phyloP scores from a whole-genome alignment of 2,888 invertebrate species.

The Mactromeris polynyma region DNA sequence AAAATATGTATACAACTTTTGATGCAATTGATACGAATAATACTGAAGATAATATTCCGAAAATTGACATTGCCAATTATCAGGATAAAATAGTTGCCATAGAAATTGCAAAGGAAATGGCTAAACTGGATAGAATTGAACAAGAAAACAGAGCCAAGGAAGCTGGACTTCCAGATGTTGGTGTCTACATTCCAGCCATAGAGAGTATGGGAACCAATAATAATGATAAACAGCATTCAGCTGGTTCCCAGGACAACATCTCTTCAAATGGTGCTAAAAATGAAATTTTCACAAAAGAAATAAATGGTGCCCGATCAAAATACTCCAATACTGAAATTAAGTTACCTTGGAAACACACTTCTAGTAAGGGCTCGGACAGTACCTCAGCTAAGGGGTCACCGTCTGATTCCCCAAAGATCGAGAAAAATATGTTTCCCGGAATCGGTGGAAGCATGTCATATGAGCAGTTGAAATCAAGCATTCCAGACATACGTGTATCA shows the following conservation, averaged over 20 bases:
- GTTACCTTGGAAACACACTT: not conserved
- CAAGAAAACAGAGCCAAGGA: not conserved
- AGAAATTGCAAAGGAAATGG: conserved; percentile 61
- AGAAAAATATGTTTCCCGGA: not conserved
- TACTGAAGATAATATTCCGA: conserved; percentile 14
- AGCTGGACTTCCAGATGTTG: not conserved
- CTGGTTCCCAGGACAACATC: not conserved
- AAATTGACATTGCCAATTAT: conserved; percentile 16
- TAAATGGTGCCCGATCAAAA: conserved; percentile 31
- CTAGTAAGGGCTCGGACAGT: not conserved
- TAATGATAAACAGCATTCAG: not conserved
- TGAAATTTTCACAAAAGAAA: not conserved
- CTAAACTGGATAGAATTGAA: conserved; percentile 43
- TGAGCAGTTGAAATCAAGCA: conserved; percentile 59
- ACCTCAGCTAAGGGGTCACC: conserved; percentile 6
- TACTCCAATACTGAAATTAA: conserved; percentile 15
- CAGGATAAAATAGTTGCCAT: conserved; percentile 61
- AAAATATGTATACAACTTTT: conserved; percentile 57
- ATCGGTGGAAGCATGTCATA: conserved; percentile 61
- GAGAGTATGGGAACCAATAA: not conserved
- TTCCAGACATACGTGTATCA: conserved; percentile 60
- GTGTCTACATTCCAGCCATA: not conserved
- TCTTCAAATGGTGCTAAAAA: conserved; percentile 15
- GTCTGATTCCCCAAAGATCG: conserved; percentile 24
- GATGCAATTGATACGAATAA: conserved; percentile 50